These are phyloP conservation scores for Loxodonta africana DNA, from an alignment of 2,113 vertebrate species.

Conservation along the genomic window DNA sequence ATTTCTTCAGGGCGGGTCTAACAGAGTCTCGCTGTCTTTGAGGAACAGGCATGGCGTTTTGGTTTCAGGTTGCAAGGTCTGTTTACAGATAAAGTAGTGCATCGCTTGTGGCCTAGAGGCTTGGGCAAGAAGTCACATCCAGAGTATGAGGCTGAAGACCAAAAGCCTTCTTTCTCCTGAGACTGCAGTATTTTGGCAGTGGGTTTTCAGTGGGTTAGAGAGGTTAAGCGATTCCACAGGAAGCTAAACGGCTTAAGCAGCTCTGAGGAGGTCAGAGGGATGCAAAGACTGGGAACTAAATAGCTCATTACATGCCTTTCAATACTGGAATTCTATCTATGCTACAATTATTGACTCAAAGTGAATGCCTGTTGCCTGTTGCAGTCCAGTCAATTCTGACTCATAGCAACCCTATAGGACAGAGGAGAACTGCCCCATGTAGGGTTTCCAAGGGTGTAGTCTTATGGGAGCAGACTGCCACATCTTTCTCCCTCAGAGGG, in stretches of 20 bases:
- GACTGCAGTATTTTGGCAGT: background rate
- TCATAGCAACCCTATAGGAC: too few relatives aligned
- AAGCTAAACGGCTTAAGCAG: background rate
- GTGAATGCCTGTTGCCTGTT: background rate
- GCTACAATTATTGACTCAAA: slow-evolving; percentile 21
- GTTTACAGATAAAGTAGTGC: background rate
- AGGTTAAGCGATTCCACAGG: background rate
- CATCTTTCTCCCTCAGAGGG: too few relatives aligned
- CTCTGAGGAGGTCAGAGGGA: background rate
- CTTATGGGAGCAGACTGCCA: too few relatives aligned
- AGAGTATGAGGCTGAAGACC: background rate
- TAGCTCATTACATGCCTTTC: background rate
- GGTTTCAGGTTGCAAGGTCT: background rate
- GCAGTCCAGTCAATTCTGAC: too few relatives aligned
- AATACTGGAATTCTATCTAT: background rate
- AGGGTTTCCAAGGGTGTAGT: too few relatives aligned
- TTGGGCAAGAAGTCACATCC: background rate
- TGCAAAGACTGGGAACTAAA: background rate
- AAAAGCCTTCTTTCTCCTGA: background rate
- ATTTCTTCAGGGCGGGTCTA: background rate
- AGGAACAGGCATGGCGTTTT: background rate
- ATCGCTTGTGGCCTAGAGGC: background rate
- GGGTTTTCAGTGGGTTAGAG: background rate
- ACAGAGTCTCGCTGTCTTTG: background rate
- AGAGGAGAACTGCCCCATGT: too few relatives aligned